phyloP scores from a whole-genome alignment of 2,797 vertebrate species.

The Hippopotamyrus pictus region DNA sequence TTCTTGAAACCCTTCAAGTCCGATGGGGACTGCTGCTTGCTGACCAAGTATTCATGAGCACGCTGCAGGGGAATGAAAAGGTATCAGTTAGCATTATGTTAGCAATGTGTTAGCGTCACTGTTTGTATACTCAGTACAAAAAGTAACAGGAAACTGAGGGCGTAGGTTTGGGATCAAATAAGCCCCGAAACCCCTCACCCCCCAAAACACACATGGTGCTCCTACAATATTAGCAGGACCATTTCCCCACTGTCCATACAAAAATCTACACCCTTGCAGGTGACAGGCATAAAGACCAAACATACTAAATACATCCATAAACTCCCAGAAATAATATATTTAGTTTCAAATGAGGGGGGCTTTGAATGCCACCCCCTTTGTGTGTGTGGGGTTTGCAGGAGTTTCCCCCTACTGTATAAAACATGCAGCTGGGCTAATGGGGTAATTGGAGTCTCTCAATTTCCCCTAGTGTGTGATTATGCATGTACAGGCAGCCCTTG shows the following conservation, averaged over 20 bases:
- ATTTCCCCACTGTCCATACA: background rate
- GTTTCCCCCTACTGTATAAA: background rate
- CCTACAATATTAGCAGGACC: background rate
- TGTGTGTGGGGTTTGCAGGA: background rate
- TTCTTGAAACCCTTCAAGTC: slow-evolving; percentile 59
- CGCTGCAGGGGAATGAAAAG: slow-evolving; percentile 50
- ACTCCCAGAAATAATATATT: background rate
- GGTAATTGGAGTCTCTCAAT: background rate
- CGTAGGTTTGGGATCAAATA: background rate
- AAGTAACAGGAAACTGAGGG: background rate
- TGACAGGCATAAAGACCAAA: background rate
- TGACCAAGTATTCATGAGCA: slow-evolving; percentile 68
- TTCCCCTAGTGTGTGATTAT: background rate
- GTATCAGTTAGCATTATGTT: background rate
- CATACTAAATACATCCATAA: background rate
- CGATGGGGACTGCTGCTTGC: slow-evolving; percentile 58
- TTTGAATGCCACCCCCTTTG: background rate
- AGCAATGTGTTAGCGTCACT: background rate
- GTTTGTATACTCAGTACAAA: background rate
- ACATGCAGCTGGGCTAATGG: background rate
- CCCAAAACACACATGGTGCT: background rate
- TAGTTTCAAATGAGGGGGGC: background rate
- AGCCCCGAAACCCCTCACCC: background rate
- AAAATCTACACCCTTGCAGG: background rate
- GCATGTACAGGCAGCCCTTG: background rate